A percentile compares a stretch with the other conserved stretches of the same genome.
Evolutionary conservation across 2,888 invertebrate species (phyloP).

Genomic region (Heliconius erato): DNA sequence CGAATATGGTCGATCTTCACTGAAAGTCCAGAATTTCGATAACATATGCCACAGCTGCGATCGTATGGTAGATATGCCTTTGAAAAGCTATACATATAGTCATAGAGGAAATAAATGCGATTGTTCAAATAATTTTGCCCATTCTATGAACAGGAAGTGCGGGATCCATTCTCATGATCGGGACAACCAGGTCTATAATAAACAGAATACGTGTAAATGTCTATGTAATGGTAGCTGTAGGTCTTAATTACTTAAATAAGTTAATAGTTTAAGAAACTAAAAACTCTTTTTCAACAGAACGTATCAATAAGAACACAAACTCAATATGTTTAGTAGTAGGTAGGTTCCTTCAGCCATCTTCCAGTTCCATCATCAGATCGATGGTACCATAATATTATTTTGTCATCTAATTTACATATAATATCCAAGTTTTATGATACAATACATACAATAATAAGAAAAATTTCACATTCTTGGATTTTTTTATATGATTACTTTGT

Average conservation of each 20-base stretch:
- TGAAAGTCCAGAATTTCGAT: slow-evolving; percentile 19
- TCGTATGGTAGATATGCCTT: neutral
- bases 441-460: too few species aligned
- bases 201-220: neutral
- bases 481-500: too few species aligned
- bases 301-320: too few species aligned
- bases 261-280: neutral
- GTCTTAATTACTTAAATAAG: neutral
- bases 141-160: neutral
- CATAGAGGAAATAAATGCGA: neutral
- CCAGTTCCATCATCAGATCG: too few species aligned
- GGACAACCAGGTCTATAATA: neutral
- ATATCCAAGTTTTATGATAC: too few species aligned
- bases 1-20: slow-evolving; percentile 24
- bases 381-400: too few species aligned
- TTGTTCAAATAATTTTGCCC: neutral
- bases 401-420: too few species aligned
- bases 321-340: too few species aligned
- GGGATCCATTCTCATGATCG: neutral
- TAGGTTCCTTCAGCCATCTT: too few species aligned
- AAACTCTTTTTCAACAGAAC: neutral
- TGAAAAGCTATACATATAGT: neutral
- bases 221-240: neutral
- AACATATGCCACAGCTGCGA: neutral
- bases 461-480: too few species aligned